Evolutionary conservation across 2,113 vertebrate genomes (phyloP).

Genomic region (Oenanthe melanoleuca): DNA sequence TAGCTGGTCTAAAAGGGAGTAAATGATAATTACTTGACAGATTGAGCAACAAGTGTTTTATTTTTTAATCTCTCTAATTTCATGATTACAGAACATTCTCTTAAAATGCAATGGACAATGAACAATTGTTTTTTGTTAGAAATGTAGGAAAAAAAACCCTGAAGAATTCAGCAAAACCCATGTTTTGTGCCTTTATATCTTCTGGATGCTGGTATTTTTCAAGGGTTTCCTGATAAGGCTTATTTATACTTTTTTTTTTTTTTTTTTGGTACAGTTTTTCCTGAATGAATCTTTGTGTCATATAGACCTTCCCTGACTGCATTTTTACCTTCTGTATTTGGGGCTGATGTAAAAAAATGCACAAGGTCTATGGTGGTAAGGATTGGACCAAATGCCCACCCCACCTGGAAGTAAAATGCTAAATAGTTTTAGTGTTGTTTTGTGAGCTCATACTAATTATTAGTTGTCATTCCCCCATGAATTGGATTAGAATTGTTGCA

Average conservation of each 20-base stretch:
- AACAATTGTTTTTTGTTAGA: not conserved
- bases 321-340: not conserved
- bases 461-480: not conserved
- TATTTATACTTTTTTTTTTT: not conserved
- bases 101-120: not conserved
- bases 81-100: not conserved
- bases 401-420: not conserved
- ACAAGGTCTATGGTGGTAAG: rapidly evolving
- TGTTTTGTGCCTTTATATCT: not conserved
- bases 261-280: not conserved
- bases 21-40: not conserved
- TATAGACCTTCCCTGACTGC: not conserved
- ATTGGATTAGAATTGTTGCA: not conserved
- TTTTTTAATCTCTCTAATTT: not conserved
- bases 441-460: rapidly evolving
- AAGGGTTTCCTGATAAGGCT: not conserved
- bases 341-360: not conserved
- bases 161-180: not conserved
- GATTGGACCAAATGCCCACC: not conserved
- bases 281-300: not conserved
- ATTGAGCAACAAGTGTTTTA: not conserved
- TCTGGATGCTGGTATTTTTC: not conserved
- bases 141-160: not conserved
- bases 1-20: not conserved
- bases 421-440: not conserved